These are phyloP conservation scores for Perca fluviatilis DNA, from an alignment of 2,113 vertebrate genomes.

Conservation along the genomic window DNA sequence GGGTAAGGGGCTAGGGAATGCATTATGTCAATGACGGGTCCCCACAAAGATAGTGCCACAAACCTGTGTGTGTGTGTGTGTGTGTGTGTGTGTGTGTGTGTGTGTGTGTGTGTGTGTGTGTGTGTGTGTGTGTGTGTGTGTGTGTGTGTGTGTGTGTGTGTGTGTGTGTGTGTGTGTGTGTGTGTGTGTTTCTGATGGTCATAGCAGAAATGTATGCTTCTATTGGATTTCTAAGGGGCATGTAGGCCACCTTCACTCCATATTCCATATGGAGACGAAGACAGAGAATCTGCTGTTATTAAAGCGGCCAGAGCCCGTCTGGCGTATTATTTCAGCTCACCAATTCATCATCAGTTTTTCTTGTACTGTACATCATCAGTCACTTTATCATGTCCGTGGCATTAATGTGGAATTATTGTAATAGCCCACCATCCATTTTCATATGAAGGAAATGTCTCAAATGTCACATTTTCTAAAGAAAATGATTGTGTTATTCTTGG, in stretches of 20 bases:
- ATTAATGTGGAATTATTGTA: constrained; percentile 40
- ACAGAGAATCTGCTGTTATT: constrained; percentile 44
- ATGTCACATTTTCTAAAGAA: constrained; percentile 24
- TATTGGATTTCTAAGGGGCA: constrained; percentile 33
- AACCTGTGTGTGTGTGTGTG: constrained; percentile 18
- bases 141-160: constrained; percentile 9
- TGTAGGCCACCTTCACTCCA: constrained; percentile 34
- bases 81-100: constrained; percentile 18
- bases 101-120: constrained; percentile 19
- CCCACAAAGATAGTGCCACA: too few species aligned
- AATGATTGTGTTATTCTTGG: neutral
- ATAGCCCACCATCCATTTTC: constrained; percentile 45
- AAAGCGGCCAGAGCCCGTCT: constrained; percentile 27
- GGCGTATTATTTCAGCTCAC: constrained; percentile 30
- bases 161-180: constrained; percentile 4
- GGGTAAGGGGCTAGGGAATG: too few species aligned
- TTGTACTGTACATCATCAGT: constrained; percentile 17
- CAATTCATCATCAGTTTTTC: constrained; percentile 49
- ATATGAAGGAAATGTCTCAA: constrained; percentile 27
- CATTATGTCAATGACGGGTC: too few species aligned
- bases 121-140: constrained; percentile 14
- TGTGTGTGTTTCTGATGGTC: constrained; percentile 29
- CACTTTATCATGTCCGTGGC: constrained; percentile 39
- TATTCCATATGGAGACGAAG: constrained; percentile 29
- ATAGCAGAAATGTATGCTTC: constrained; percentile 29